Evolutionary conservation across 2,113 vertebrate species (phyloP).

Genomic region (Zosterops lateralis): DNA sequence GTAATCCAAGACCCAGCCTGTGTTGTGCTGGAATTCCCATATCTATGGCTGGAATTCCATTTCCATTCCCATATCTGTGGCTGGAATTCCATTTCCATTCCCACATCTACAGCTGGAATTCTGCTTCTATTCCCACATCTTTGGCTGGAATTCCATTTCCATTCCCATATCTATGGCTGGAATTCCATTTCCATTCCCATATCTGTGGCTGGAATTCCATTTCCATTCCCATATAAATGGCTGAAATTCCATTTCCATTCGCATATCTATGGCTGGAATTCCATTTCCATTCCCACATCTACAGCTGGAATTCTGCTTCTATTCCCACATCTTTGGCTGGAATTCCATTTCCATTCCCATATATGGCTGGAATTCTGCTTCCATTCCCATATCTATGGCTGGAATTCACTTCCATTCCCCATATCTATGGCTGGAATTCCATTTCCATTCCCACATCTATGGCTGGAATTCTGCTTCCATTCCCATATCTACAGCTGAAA

Average conservation of each 20-base stretch:
- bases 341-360: not conserved
- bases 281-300: too few relatives aligned
- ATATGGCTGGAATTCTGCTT: not conserved
- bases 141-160: not conserved
- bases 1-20: not conserved
- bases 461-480: not conserved
- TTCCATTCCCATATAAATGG: too few relatives aligned
- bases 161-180: not conserved
- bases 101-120: not conserved
- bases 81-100: too few relatives aligned
- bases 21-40: not conserved
- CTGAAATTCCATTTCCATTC: not conserved
- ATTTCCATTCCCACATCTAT: not conserved
- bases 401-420: too few relatives aligned
- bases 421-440: not conserved
- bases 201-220: not conserved
- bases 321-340: too few relatives aligned
- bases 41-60: not conserved
- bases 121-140: not conserved
- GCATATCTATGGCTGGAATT: not conserved
- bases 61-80: too few relatives aligned
- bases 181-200: not conserved
- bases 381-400: not conserved
- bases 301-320: not conserved
- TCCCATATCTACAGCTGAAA: not conserved